A percentile compares a stretch with the other conserved stretches of the same genome.
Conservation (phyloP, 2,113 vertebrate species). For the Ophiodon elongatus region DNA sequence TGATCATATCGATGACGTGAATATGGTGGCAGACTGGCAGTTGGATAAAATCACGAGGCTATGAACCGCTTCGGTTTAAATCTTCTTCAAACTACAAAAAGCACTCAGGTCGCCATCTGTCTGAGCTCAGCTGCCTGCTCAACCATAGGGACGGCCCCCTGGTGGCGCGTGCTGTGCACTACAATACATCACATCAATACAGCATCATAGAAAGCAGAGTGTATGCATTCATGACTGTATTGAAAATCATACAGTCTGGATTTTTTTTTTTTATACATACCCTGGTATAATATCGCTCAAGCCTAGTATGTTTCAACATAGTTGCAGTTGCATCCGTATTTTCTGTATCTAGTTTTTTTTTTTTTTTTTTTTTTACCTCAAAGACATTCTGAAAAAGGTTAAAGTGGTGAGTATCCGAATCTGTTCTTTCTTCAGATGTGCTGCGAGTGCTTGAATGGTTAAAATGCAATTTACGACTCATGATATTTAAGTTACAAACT, state of each 20-base stretch:
- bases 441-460: background rate
- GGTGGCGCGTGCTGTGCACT: background rate
- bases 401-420: background rate
- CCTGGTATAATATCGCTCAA: background rate
- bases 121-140: background rate
- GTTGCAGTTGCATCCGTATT: background rate
- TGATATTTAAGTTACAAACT: background rate
- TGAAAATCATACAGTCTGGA: background rate
- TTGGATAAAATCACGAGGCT: background rate
- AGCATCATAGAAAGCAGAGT: background rate
- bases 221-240: background rate
- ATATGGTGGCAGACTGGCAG: background rate
- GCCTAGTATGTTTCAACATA: background rate
- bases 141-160: background rate
- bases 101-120: background rate
- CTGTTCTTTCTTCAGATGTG: background rate
- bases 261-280: background rate
- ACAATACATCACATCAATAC: background rate
- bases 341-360: background rate
- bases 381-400: background rate
- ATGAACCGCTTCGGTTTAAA: background rate
- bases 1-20: background rate
- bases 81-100: background rate
- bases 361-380: background rate
- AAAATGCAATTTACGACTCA: background rate